phyloP scores from a whole-genome alignment of 2,888 invertebrate genomes.

The Cacoxenus indagator region DNA sequence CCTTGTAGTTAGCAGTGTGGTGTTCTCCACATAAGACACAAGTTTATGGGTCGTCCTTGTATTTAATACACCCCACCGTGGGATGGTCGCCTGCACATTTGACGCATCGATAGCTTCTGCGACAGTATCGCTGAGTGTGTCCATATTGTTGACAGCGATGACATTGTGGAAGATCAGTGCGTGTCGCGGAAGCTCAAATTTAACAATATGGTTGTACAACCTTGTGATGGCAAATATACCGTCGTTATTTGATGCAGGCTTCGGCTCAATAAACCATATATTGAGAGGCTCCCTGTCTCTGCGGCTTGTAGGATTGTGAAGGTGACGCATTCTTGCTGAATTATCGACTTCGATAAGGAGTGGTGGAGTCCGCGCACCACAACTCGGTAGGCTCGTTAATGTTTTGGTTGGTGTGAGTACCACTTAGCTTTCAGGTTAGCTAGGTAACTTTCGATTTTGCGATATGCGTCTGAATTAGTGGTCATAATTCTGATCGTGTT shows the following conservation, averaged over 20 bases:
- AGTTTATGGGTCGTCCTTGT: neutral
- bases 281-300: neutral
- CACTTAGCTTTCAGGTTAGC: no score
- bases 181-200: neutral
- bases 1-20: neutral
- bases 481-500: no score
- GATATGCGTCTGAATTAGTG: no score
- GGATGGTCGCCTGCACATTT: neutral
- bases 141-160: neutral
- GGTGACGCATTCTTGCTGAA: neutral
- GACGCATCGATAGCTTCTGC: neutral
- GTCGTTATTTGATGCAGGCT: neutral
- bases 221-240: neutral
- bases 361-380: neutral
- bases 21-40: neutral
- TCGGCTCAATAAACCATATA: neutral
- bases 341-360: neutral
- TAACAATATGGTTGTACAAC: neutral
- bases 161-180: neutral
- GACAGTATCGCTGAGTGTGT: neutral
- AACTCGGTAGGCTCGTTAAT: neutral
- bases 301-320: neutral
- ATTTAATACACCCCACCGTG: neutral
- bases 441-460: no score
- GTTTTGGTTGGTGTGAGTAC: neutral